Evolutionary conservation across 2,888 invertebrate genomes (phyloP).

Genomic region (Drosophila mimica): DNA sequence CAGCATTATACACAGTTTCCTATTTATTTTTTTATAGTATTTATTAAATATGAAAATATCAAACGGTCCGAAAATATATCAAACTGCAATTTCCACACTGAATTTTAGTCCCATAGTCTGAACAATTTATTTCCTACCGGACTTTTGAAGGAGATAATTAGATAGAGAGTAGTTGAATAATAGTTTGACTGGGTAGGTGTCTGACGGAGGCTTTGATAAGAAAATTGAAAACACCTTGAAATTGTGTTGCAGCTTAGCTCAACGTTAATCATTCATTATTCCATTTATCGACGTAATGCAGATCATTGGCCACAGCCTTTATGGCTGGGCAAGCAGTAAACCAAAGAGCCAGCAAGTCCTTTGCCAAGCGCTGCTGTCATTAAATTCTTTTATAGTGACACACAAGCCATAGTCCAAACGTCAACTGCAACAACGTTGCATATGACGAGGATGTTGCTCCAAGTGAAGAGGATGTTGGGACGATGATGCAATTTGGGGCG

Average conservation of each 20-base stretch:
- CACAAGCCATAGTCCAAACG: constrained; percentile 48
- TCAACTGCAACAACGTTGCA: constrained; percentile 36
- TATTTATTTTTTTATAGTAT: neutral
- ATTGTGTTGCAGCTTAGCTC: neutral
- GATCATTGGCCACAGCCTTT: constrained; percentile 4
- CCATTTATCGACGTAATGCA: constrained; percentile 38
- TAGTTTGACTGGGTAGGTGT: neutral
- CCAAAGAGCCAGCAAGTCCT: constrained; percentile 13
- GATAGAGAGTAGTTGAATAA: neutral
- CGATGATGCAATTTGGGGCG: neutral
- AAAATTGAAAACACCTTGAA: constrained; percentile 1
- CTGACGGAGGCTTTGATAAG: constrained; percentile 5
- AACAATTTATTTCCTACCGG: neutral
- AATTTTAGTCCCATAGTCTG: neutral
- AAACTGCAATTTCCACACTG: neutral
- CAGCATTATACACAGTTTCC: neutral
- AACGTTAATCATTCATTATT: constrained; percentile 46
- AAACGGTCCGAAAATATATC: neutral
- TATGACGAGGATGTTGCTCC: constrained; percentile 35
- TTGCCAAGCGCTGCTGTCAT: constrained; percentile 46
- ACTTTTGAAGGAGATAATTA: neutral
- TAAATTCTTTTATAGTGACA: constrained; percentile 63
- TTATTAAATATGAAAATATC: neutral
- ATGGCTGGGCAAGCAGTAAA: neutral
- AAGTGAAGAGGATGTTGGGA: constrained; percentile 41